Base-by-base conservation (phyloP, 2,797 vertebrate genomes). In the Sebastes trivittatus region DNA sequence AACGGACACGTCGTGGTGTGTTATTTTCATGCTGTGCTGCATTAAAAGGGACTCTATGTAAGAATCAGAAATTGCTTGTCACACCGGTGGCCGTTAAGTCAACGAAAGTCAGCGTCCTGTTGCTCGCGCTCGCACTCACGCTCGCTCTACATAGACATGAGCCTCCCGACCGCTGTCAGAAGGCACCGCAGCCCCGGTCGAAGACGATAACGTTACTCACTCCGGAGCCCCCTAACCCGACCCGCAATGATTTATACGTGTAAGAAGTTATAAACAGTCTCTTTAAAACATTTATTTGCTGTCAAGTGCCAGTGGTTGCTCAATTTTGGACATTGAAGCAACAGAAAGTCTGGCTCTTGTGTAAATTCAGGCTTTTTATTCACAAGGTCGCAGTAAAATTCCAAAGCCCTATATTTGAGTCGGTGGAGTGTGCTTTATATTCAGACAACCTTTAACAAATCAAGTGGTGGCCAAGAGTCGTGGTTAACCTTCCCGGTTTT, bases 361-460 rank as follows among this genome's bases (percentile, higher is more conserved):
- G n/a, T 18, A 52, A 52, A 25, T 52, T 6, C 6, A 27, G 23
- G 20, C 11, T 54, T 55, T 64, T 65, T 27, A 55, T 56, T 29
- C 63, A 60, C 54, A 32, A 32, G n/a, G 42, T 63, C 29, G 52
- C 22, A 38, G 20, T 22, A 29, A 25, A 64, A 71, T 22, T 30
- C 36, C 16, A 60, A 70, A n/a, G 69, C 22, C 22, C 22, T 64
- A 56, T 66, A 65, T 71, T 70, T 61, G 10, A 61, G 64, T 36
- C 23, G 34, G 7, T 59, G 64, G 14, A 61, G n/a, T 49, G 56
- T 38, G 34, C 8, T 76, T 34, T 36, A 49, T 66, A 69, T 73
- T 70, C 14, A 65, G 63, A 54, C 49, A 11, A 71, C 56, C n/a
- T 30, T 74, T 4, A 71, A 74, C 49, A 73, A 68, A 81, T 25